Base-by-base conservation (phyloP, 2,113 vertebrate genomes). In the Urocynchramus pylzowi region DNA sequence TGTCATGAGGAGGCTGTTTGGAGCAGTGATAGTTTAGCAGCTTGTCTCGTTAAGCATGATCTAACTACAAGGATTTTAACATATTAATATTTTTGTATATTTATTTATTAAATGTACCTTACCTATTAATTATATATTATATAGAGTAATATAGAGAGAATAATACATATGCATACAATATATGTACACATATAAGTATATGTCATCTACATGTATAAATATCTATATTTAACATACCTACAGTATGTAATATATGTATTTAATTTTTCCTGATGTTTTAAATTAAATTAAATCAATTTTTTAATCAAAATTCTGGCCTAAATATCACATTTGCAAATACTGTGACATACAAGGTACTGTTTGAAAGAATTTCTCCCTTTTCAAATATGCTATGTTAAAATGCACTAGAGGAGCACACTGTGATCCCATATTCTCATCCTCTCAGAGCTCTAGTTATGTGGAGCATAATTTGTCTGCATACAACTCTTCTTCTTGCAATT, bases 351-450 rank as follows among this genome's bases (percentile, higher is more conserved):
- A 35, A 76, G 20, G 6, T 37, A 26, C 19, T 50, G 11, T 63
- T 65, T 63, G 59, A 88, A 90, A 93, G 3, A 16, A 37, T 63
- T 67, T 89, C 8, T 73, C 16, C 7, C 22, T 35, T 76, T 90
- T 64, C 33, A 84, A 67, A 67, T 33, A 12, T 19, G 4, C 4
- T 77, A 2, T 44, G 24, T 9, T 70, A 13, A 20, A 49, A 53
- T 5, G 5, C 17, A 13, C 11, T 7, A 70, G 63, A 73, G 39
- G 21, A 70, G 14, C 9, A 41, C 17, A 10, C 49, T 49, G 33
- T 0, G 0, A 56, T 15, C 19, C 21, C 37, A 13, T 14, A 22
- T 1, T 17, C 15, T 64, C 5, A 0, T 45, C n/a, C 6, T 80
- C 13, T 74, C 59, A 49, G 50, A 88, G 50, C 10, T 70, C 19